phyloP scores from a whole-genome alignment of 2,797 vertebrate genomes.

The Eulemur rubriventer region DNA sequence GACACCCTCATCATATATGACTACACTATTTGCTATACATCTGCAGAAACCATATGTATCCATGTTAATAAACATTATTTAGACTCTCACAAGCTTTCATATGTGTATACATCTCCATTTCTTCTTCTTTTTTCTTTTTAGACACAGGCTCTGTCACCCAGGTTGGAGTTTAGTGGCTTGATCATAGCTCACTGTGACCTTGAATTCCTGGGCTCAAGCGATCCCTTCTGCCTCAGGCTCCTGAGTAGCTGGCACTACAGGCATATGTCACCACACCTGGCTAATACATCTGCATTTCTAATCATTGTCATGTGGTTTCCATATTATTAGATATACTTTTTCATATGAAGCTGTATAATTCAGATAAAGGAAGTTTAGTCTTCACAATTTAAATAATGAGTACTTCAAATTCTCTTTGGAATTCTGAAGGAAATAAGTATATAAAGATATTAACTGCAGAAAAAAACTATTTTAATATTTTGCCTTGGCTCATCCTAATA shows the following conservation, averaged over 20 bases:
- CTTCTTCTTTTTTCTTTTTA: too few species aligned
- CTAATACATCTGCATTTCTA: background rate
- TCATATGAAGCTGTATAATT: background rate
- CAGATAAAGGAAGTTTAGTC: background rate
- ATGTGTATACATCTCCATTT: background rate
- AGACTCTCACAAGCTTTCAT: background rate
- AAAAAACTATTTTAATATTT: constrained; percentile 22
- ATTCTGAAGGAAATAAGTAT: constrained; percentile 1
- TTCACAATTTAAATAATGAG: background rate
- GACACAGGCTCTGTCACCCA: too few species aligned
- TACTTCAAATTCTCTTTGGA: background rate
- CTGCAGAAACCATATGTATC: background rate
- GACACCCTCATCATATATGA: background rate
- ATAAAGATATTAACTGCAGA: background rate
- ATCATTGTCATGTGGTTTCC: background rate
- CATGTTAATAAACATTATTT: background rate
- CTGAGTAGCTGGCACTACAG: too few species aligned
- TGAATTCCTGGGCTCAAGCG: too few species aligned
- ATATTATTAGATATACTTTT: background rate
- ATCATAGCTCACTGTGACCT: too few species aligned
- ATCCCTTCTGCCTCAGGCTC: too few species aligned
- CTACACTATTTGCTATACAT: background rate
- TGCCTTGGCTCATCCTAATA: constrained; percentile 15
- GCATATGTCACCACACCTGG: too few species aligned
- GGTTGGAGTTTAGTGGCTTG: too few species aligned